phyloP scores from a whole-genome alignment of 1,140 invertebrate species.

The Drosophila suzukii region DNA sequence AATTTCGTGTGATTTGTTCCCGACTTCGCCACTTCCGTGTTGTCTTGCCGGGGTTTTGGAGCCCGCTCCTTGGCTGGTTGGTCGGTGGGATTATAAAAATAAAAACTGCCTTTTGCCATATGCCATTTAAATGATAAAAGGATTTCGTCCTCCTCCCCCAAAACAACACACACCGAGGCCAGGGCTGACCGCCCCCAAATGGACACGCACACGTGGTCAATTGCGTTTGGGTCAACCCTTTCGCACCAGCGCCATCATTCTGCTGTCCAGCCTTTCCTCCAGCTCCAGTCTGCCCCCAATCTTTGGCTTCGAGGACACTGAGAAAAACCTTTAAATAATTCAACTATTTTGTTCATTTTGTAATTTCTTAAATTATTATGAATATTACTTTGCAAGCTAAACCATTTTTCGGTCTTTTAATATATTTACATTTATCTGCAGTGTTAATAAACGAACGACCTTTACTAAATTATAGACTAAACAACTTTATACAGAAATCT shows the following conservation, averaged over 20 bases:
- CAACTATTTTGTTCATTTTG: too few relatives aligned
- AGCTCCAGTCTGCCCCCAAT: constrained; percentile 3
- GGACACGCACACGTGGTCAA: constrained; percentile 79
- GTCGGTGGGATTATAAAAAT: constrained; percentile 68
- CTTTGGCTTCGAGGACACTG: constrained; percentile 5
- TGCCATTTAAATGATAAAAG: constrained; percentile 83
- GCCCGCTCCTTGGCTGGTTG: constrained; percentile 9
- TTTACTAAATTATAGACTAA: too few relatives aligned
- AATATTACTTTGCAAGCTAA: too few relatives aligned
- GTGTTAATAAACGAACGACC: too few relatives aligned
- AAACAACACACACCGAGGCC: constrained; percentile 6
- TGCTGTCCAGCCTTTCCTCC: constrained; percentile 39
- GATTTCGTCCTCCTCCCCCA: constrained; percentile 51
- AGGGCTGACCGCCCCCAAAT: constrained; percentile 37
- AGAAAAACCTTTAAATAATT: not conserved
- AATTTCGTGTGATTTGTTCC: constrained; percentile 73
- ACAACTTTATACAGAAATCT: too few relatives aligned
- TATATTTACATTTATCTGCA: too few relatives aligned
- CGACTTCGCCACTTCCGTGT: constrained; percentile 60
- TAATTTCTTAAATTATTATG: too few relatives aligned
- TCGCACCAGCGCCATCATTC: constrained; percentile 78
- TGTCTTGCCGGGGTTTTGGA: constrained; percentile 48
- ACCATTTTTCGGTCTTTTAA: too few relatives aligned
- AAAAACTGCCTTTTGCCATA: constrained; percentile 80
- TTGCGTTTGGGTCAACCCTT: constrained; percentile 82